A percentile compares a stretch with the other conserved stretches of the same genome.
phyloP scores from a whole-genome alignment of 2,797 vertebrate genomes.

The Onychomys leucogaster region DNA sequence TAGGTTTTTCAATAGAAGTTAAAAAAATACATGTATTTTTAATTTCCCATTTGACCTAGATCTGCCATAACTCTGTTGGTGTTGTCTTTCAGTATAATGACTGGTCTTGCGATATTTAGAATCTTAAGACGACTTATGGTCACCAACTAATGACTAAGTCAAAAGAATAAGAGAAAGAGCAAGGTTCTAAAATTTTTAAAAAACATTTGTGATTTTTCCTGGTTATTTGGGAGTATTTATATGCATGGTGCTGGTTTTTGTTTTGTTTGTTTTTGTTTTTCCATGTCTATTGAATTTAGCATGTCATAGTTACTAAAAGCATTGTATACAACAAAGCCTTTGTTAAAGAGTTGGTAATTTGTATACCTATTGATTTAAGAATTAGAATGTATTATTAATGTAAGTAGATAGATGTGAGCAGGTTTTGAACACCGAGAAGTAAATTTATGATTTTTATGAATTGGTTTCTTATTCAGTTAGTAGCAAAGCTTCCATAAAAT shows the following conservation, averaged over 20 bases:
- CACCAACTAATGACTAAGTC: not conserved
- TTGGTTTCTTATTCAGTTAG: slow-evolving; percentile 63
- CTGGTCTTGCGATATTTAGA: not conserved
- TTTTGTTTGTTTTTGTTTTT: too few species aligned
- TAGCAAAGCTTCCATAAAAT: slow-evolving; percentile 57
- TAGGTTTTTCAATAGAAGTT: not conserved
- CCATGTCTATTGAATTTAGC: not conserved
- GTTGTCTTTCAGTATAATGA: not conserved
- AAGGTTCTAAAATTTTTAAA: not conserved
- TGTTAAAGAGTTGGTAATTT: not conserved
- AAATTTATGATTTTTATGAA: slow-evolving; percentile 52
- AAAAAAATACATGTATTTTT: not conserved
- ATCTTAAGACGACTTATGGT: not conserved
- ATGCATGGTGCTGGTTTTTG: not conserved
- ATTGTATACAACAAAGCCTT: not conserved
- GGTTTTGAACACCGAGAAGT: slow-evolving; percentile 38
- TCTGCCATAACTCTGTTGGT: not conserved
- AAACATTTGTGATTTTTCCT: not conserved
- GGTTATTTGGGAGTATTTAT: not conserved
- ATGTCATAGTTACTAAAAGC: slow-evolving; percentile 41
- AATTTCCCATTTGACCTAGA: not conserved
- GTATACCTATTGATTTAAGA: slow-evolving; percentile 22
- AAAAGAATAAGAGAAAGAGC: not conserved
- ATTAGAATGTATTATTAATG: slow-evolving; percentile 39
- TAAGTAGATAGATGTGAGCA: not conserved